Conservation (phyloP, 1,140 invertebrate genomes). For the Drosophila bocki region DNA sequence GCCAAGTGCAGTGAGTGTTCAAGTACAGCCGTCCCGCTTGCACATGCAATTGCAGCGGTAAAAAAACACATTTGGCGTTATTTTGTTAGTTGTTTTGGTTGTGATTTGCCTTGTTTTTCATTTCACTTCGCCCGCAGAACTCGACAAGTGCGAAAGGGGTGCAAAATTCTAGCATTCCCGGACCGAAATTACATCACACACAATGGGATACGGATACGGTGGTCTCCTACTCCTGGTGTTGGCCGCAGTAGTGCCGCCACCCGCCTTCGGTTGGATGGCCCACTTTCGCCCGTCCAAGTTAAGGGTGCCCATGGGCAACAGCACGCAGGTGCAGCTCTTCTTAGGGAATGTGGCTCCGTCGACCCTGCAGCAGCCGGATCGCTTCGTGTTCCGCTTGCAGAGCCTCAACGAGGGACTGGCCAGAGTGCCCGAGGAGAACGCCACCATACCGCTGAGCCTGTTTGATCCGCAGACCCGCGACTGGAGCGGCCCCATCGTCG, state of each 20-base stretch:
- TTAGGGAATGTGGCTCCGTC: constrained; percentile 24
- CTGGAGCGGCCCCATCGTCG: constrained; percentile 59
- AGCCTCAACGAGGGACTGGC: constrained; percentile 51
- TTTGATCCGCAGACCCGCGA: constrained; percentile 24
- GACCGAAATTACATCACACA: constrained; percentile 8
- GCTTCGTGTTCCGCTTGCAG: constrained; percentile 58
- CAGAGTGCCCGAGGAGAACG: constrained; percentile 44
- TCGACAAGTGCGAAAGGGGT: constrained; percentile 20
- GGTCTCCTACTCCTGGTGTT: constrained; percentile 11
- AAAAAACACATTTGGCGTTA: constrained; percentile 2
- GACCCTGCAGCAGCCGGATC: constrained; percentile 26
- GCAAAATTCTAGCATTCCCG: constrained; percentile 1
- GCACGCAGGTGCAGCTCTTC: constrained; percentile 28
- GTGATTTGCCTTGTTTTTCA: constrained; percentile 4
- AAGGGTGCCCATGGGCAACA: constrained; percentile 42
- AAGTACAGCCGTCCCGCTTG: constrained; percentile 4
- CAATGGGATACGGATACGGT: background rate
- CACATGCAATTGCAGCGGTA: constrained; percentile 37
- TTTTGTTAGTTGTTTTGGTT: constrained; percentile 1
- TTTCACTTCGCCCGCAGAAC: background rate
- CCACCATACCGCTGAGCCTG: constrained; percentile 37
- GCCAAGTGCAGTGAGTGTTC: background rate
- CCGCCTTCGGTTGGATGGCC: constrained; percentile 40
- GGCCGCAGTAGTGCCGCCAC: constrained; percentile 14
- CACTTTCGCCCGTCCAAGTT: constrained; percentile 49